phyloP scores from a whole-genome alignment of 2,888 invertebrate species.

The Molorchus minor region DNA sequence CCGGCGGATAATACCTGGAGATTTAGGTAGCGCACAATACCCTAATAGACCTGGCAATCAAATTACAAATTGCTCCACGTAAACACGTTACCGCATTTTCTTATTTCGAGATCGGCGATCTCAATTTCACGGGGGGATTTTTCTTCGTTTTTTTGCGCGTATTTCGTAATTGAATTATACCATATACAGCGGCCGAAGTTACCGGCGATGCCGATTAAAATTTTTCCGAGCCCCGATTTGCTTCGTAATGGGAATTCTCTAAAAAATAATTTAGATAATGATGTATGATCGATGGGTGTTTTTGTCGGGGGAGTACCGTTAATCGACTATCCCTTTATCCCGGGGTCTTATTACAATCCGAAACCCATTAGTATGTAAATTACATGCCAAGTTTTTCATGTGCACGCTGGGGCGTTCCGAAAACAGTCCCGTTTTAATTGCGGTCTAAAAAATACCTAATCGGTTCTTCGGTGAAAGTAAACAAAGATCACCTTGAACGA shows the following conservation, averaged over 20 bases:
- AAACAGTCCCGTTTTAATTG: no score
- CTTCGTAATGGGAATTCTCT: conserved; percentile 7
- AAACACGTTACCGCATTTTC: conserved; percentile 32
- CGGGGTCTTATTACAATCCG: no score
- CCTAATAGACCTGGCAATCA: conserved; percentile 32
- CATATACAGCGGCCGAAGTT: conserved; percentile 7
- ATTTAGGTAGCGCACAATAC: conserved; percentile 41
- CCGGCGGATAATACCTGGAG: conserved; percentile 38
- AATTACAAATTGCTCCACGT: conserved; percentile 30
- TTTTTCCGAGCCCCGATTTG: conserved; percentile 17
- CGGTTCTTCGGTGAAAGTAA: no score
- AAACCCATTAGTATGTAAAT: no score
- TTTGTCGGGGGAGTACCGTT: neutral
- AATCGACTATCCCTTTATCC: no score
- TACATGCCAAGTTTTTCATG: no score
- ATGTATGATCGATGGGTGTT: conserved; percentile 18
- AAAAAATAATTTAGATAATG: conserved; percentile 11
- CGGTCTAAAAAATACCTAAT: no score
- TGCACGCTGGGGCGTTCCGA: no score
- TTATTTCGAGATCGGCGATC: conserved; percentile 9
- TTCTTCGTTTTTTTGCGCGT: neutral
- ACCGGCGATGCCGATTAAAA: conserved; percentile 11
- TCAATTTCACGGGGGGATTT: conserved; percentile 8
- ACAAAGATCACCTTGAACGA: no score
- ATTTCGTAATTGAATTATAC: conserved; percentile 23